Evolutionary conservation across 2,797 vertebrate genomes (phyloP), one percentile per base, ranked within the genome.

Genomic region (Agapornis canus): DNA sequence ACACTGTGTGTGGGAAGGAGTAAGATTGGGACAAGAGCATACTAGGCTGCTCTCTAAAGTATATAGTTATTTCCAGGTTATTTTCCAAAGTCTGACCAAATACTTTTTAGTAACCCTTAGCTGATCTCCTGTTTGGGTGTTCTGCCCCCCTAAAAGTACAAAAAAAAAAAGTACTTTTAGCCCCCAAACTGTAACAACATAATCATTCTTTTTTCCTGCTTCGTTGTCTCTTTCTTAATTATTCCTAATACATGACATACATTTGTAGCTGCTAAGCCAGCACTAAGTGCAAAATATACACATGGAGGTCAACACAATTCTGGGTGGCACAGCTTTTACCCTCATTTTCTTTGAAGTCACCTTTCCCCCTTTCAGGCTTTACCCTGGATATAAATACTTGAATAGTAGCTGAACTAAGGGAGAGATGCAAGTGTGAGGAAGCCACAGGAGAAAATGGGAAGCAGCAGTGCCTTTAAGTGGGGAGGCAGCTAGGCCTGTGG

Each of bases 251-350:
- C 0, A 0, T 10, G 7, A 51, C 86, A 73, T 63, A 43, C 4
- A 71, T 59, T 31, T 73, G 7, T 47, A 77, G 51, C 56, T 63
- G 11, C 43, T 59, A 40, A 40, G 8, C 17, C 51, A 56, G 17
- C 14, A 39, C 10, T 15, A 17, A 54, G 4, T 57, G 77, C 40
- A 47, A 49, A 61, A 86, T 82, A 63, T 22, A 60, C 0, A 0
- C 14, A 21, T 51, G 13, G 23, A 89, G 11, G 26, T 89, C 85
- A 87, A 63, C 2, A 15, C 23, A 18, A 31, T 23, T 6, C 29
- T 49, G 35, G 3, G 9, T 23, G 23, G 54, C 26, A 40, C 12
- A 72, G 47, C 20, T 71, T 73, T 84, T 72, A 66, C 18, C 23
- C 5, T 66, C 13, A 2, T 13, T 6, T 75, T 78, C 40, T 71